Evolutionary conservation across 2,113 vertebrate species (phyloP).

Genomic region (Bos indicus): DNA sequence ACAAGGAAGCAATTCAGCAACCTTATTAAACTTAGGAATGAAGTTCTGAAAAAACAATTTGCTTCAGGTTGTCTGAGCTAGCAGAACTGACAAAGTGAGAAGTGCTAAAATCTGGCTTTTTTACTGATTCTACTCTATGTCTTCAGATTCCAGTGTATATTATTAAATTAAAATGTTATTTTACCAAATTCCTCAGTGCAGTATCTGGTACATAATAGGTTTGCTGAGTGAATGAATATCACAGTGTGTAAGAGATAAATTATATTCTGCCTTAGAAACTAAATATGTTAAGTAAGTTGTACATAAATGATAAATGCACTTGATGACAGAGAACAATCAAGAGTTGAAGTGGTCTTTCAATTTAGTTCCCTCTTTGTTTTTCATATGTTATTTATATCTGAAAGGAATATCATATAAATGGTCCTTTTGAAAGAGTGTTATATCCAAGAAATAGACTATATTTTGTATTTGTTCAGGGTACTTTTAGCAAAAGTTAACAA

Average conservation of each 20-base stretch:
- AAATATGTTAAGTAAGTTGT: background rate
- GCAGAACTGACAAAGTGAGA: background rate
- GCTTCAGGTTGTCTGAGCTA: background rate
- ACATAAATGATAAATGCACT: background rate
- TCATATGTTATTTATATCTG: background rate
- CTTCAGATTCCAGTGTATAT: background rate
- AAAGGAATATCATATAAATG: background rate
- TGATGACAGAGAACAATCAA: background rate
- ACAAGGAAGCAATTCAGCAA: background rate
- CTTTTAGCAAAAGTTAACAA: conserved; percentile 14
- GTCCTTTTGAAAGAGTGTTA: background rate
- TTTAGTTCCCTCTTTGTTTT: conserved; percentile 23
- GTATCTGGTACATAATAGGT: background rate
- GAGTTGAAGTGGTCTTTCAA: background rate
- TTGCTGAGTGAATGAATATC: background rate
- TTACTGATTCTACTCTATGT: background rate
- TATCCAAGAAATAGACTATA: background rate
- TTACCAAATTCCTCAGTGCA: conserved; percentile 17
- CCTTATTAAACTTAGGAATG: background rate
- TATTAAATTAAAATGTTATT: conserved; percentile 19
- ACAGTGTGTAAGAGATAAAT: background rate
- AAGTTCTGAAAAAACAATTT: background rate
- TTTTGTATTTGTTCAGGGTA: conserved; percentile 13
- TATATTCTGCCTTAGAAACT: conserved; percentile 31
- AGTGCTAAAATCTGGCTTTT: background rate